Evolutionary conservation across 2,113 vertebrate species (phyloP).

Genomic region (Callospermophilus lateralis): DNA sequence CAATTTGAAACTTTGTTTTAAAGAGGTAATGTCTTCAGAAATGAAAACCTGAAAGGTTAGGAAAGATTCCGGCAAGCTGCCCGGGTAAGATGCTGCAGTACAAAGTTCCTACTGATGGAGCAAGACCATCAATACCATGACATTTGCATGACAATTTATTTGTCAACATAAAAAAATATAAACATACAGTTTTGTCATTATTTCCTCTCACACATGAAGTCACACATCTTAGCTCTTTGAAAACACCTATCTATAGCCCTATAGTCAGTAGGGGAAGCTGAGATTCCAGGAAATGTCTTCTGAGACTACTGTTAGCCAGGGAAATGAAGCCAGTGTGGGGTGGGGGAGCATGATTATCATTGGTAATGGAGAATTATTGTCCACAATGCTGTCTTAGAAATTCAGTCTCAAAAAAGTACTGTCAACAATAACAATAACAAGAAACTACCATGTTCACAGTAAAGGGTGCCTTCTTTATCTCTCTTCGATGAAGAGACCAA

Average conservation of each 20-base stretch:
- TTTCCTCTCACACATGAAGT: neutral
- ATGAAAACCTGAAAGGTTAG: neutral
- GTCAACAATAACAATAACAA: neutral
- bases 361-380: conserved; percentile 2
- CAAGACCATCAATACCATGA: neutral
- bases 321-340: neutral
- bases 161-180: neutral
- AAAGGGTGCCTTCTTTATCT: neutral
- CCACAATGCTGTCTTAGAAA: neutral
- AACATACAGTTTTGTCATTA: neutral
- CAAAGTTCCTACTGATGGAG: neutral
- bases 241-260: neutral
- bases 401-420: conserved; percentile 28
- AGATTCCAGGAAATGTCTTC: neutral
- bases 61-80: neutral
- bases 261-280: neutral
- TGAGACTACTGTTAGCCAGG: neutral
- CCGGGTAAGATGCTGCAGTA: neutral
- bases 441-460: neutral
- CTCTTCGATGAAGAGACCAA: neutral
- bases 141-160: neutral
- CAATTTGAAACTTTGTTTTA: neutral
- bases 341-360: neutral
- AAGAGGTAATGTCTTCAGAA: neutral
- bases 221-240: neutral